phyloP scores from a whole-genome alignment of 2,797 vertebrate species.

The Xiphorhynchus erythropygius region DNA sequence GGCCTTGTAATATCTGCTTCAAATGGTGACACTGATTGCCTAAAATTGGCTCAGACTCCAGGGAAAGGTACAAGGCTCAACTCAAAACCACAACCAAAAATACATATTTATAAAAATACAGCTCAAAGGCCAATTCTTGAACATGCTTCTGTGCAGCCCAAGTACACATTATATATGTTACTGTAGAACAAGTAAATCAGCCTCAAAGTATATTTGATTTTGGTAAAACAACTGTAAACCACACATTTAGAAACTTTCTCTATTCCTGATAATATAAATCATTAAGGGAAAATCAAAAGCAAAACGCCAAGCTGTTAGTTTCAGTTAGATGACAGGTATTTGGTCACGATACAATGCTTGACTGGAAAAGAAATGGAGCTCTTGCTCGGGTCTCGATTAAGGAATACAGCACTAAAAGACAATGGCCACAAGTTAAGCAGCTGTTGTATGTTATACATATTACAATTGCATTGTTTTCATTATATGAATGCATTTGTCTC shows the following conservation, averaged over 20 bases:
- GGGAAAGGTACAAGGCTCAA: background rate
- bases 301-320: background rate
- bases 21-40: background rate
- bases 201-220: background rate
- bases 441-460: background rate
- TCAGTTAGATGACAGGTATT: background rate
- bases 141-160: background rate
- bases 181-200: background rate
- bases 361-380: background rate
- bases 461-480: background rate
- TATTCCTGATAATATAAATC: background rate
- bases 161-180: accelerated
- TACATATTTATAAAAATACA: background rate
- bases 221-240: background rate
- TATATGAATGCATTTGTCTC: background rate
- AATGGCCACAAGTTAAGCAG: background rate
- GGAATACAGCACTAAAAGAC: background rate
- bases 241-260: background rate
- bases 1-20: background rate
- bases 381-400: background rate
- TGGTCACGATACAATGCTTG: background rate
- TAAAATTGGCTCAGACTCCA: background rate
- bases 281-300: background rate
- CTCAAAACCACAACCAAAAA: background rate
- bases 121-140: background rate